Evolutionary conservation across 23 tunicate genomes (phyloP).

Genomic region (Halocynthia aurantium): DNA sequence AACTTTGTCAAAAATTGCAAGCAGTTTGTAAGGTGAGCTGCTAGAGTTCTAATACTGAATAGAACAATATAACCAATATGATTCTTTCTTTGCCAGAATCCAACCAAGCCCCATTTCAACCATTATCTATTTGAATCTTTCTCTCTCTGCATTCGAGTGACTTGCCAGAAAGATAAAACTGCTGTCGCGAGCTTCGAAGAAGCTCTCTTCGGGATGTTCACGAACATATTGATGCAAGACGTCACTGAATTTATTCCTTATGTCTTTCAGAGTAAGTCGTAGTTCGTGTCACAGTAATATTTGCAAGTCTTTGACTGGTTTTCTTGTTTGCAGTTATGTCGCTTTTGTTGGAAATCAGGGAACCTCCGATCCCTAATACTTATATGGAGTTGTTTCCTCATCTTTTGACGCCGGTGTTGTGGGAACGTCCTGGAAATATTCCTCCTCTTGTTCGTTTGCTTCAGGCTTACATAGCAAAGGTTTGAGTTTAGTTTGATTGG

Average conservation of each 20-base stretch:
- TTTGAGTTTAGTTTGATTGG: neutral
- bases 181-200: slow-evolving; percentile 68
- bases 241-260: slow-evolving; percentile 92
- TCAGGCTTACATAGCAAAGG: slow-evolving; percentile 87
- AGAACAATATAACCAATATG: neutral
- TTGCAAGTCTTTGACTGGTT: neutral
- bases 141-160: slow-evolving; percentile 74
- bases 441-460: slow-evolving; percentile 77
- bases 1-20: slow-evolving; percentile 51
- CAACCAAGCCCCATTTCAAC: slow-evolving; percentile 93
- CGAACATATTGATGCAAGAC: slow-evolving; percentile 58
- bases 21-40: slow-evolving; percentile 42
- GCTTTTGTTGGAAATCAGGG: slow-evolving; percentile 70
- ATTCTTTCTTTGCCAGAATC: slow-evolving; percentile 33
- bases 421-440: slow-evolving; percentile 92
- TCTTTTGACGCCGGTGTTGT: slow-evolving; percentile 64
- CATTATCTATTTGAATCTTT: slow-evolving; percentile 85
- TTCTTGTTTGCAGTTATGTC: slow-evolving; percentile 58
- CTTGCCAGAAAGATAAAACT: slow-evolving; percentile 48
- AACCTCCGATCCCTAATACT: slow-evolving; percentile 68
- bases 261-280: slow-evolving; percentile 76
- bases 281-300: neutral
- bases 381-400: slow-evolving; percentile 78
- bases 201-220: slow-evolving; percentile 70
- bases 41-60: neutral